Percentiles rank a stretch among this genome's conserved stretches.
phyloP scores from a whole-genome alignment of 2,113 vertebrate genomes.

The Syngnathus floridae region DNA sequence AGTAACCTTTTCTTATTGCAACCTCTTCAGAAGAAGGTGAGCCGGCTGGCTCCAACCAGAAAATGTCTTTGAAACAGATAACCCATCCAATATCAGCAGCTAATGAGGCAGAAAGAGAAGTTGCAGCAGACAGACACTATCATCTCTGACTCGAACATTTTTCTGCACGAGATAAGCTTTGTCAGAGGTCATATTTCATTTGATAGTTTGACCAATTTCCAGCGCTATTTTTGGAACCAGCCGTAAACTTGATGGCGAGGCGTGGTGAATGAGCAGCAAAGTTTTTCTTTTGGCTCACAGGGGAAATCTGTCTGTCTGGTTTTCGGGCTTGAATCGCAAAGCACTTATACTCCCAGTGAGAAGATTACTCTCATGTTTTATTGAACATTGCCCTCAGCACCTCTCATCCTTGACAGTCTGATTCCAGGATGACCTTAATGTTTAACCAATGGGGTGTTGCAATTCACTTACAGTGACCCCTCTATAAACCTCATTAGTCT shows the following conservation, averaged over 20 bases:
- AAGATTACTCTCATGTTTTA: conserved; percentile 72
- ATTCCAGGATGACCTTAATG: conserved; percentile 60
- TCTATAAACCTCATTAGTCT: conserved; percentile 54
- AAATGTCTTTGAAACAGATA: conserved; percentile 43
- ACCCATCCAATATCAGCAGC: conserved; percentile 58
- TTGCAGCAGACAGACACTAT: conserved; percentile 47
- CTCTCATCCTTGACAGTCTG: conserved; percentile 64
- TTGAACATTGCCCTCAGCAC: conserved; percentile 58
- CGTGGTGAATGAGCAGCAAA: conserved; percentile 37
- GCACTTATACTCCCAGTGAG: conserved; percentile 57
- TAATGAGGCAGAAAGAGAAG: conserved; percentile 62
- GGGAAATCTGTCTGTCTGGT: conserved; percentile 67
- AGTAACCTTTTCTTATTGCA: conserved; percentile 34
- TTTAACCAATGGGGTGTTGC: conserved; percentile 54
- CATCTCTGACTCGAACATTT: conserved; percentile 46
- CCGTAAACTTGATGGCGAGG: conserved; percentile 41
- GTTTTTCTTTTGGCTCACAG: conserved; percentile 47
- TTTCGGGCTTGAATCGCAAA: conserved; percentile 38
- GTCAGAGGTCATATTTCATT: conserved; percentile 58
- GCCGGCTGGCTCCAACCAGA: conserved; percentile 26
- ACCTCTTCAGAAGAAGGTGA: conserved; percentile 40
- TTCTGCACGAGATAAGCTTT: conserved; percentile 58
- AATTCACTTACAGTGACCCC: conserved; percentile 57
- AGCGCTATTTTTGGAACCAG: conserved; percentile 50
- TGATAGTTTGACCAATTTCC: conserved; percentile 61